These are phyloP conservation scores for Petrocephalus schoutedeni DNA, from an alignment of 2,797 vertebrate species.

Conservation along the genomic window DNA sequence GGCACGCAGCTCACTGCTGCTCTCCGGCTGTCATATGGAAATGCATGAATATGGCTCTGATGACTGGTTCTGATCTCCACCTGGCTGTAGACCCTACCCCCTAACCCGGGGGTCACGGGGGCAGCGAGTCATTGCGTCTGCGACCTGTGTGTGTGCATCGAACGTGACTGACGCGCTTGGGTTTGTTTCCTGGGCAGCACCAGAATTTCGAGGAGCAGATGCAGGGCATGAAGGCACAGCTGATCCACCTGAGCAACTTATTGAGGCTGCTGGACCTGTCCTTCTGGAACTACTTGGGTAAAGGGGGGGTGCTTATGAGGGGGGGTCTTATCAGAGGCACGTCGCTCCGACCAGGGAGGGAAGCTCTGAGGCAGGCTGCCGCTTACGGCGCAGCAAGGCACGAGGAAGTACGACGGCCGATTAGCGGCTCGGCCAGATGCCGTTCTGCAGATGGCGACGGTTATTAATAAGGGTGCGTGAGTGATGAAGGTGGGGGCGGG, in stretches of 20 bases:
- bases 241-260: conserved; percentile 87
- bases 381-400: background rate
- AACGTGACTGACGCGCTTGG: background rate
- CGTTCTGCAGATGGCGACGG: background rate
- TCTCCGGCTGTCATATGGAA: background rate
- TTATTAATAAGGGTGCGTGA: conserved; percentile 12
- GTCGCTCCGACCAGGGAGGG: background rate
- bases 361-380: background rate
- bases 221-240: conserved; percentile 95
- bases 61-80: background rate
- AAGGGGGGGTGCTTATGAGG: background rate
- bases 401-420: background rate
- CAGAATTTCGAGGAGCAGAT: conserved; percentile 99
- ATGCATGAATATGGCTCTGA: background rate
- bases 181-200: conserved; percentile 62
- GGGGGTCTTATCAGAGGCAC: no score
- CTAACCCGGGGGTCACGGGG: background rate
- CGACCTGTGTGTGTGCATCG: background rate
- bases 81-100: background rate
- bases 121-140: background rate
- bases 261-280: conserved; percentile 82
- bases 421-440: background rate
- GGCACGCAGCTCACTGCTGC: background rate
- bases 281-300: conserved; percentile 96
- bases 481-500: background rate